A percentile compares a stretch with the other conserved stretches of the same genome.
Evolutionary conservation across 1,140 invertebrate species (phyloP).

Genomic region (Diplogasteroides magnus): DNA sequence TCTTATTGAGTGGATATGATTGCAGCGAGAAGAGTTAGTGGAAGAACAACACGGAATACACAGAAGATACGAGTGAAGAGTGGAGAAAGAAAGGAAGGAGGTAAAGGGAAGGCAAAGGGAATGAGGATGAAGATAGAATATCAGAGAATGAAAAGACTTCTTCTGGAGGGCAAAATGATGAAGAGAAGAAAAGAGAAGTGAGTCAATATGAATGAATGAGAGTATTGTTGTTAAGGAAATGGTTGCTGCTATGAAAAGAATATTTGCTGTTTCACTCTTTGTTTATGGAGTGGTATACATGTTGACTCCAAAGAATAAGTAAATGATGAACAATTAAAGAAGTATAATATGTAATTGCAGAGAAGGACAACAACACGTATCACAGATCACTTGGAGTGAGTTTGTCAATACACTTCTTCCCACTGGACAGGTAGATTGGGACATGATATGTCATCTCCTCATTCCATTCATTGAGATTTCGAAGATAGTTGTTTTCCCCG

Average conservation of each 20-base stretch:
- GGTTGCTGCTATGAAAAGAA: slow-evolving; percentile 29
- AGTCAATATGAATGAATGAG: too few species aligned
- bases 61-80: neutral
- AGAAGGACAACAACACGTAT: neutral
- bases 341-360: neutral
- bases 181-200: slow-evolving; percentile 15
- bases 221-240: slow-evolving; percentile 22
- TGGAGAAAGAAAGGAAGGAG: neutral
- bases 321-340: slow-evolving; percentile 6
- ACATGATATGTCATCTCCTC: slow-evolving; percentile 7
- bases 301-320: slow-evolving; percentile 4
- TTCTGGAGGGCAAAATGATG: neutral
- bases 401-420: slow-evolving; percentile 39
- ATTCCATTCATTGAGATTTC: slow-evolving; percentile 22
- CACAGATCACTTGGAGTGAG: slow-evolving; percentile 37
- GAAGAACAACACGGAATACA: neutral
- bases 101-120: neutral
- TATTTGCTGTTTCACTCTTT: slow-evolving; percentile 39
- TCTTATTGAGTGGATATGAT: too few species aligned
- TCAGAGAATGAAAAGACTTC: neutral
- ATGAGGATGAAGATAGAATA: neutral
- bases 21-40: too few species aligned
- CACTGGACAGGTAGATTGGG: slow-evolving; percentile 36
- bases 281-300: slow-evolving; percentile 34
- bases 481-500: slow-evolving; percentile 42